Evolutionary conservation across 2,888 invertebrate genomes (phyloP).

Genomic region (Latheticus oryzae): DNA sequence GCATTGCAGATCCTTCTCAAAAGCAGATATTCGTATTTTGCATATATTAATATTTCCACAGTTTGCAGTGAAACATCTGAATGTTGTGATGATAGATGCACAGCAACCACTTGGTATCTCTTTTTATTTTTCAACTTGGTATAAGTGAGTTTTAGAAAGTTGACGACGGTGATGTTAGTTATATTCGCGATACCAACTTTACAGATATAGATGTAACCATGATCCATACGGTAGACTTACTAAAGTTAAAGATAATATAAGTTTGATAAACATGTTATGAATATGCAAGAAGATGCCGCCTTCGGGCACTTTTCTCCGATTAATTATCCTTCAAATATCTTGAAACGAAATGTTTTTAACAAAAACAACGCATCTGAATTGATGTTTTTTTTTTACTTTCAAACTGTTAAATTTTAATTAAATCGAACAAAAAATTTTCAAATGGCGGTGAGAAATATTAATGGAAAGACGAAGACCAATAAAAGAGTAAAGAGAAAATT

Average conservation of each 20-base stretch:
- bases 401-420: no score
- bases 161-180: no score
- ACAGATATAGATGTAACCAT: slow-evolving; percentile 48
- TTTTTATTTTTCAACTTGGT: slow-evolving; percentile 38
- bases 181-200: slow-evolving; percentile 41
- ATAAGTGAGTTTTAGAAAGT: slow-evolving; percentile 3
- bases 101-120: slow-evolving; percentile 41
- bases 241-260: slow-evolving; percentile 65
- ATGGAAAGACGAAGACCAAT: no score
- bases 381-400: no score
- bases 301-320: slow-evolving; percentile 51
- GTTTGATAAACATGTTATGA: slow-evolving; percentile 64
- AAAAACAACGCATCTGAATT: neutral
- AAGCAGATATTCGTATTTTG: slow-evolving; percentile 54
- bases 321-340: slow-evolving; percentile 58
- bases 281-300: slow-evolving; percentile 59
- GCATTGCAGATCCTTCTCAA: slow-evolving; percentile 47
- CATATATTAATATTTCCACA: slow-evolving; percentile 54
- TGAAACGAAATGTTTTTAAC: slow-evolving; percentile 28
- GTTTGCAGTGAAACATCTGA: slow-evolving; percentile 17
- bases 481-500: no score
- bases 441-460: no score
- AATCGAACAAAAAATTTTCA: no score
- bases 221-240: slow-evolving; percentile 57
- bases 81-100: slow-evolving; percentile 44